phyloP scores from a whole-genome alignment of 2,888 invertebrate species.

The Tetragonisca angustula region DNA sequence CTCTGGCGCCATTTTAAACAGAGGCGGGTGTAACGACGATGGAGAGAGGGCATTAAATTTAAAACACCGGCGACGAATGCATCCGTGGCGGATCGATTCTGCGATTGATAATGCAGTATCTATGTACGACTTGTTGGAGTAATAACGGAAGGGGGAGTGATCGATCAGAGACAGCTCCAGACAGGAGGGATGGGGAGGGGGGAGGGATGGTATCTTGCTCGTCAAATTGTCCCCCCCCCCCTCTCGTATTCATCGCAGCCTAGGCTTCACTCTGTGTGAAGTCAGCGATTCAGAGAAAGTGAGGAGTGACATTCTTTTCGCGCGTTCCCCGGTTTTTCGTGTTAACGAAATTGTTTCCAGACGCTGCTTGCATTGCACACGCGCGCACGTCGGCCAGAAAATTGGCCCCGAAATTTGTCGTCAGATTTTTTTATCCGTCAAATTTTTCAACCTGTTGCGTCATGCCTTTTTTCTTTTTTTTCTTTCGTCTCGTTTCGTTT shows the following conservation, averaged over 20 bases:
- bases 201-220: neutral
- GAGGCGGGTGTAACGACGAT: neutral
- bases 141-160: constrained; percentile 21
- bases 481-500: neutral
- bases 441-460: constrained; percentile 58
- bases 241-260: constrained; percentile 3
- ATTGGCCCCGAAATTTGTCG: constrained; percentile 25
- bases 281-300: constrained; percentile 63
- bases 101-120: constrained; percentile 3
- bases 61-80: neutral
- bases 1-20: neutral
- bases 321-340: constrained; percentile 34
- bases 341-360: constrained; percentile 43
- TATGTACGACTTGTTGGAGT: constrained; percentile 2
- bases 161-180: constrained; percentile 17
- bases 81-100: neutral
- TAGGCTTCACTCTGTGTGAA: constrained; percentile 34
- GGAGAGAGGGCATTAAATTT: neutral
- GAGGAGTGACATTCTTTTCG: constrained; percentile 53
- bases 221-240: neutral
- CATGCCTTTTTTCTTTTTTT: neutral
- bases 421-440: constrained; percentile 11
- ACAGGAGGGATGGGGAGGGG: too few relatives aligned
- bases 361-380: neutral
- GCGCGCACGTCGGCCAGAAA: constrained; percentile 3